A percentile compares a stretch with the other conserved stretches of the same genome.
Evolutionary conservation across 2,113 vertebrate genomes (phyloP).

Genomic region (Danionella cerebrum): DNA sequence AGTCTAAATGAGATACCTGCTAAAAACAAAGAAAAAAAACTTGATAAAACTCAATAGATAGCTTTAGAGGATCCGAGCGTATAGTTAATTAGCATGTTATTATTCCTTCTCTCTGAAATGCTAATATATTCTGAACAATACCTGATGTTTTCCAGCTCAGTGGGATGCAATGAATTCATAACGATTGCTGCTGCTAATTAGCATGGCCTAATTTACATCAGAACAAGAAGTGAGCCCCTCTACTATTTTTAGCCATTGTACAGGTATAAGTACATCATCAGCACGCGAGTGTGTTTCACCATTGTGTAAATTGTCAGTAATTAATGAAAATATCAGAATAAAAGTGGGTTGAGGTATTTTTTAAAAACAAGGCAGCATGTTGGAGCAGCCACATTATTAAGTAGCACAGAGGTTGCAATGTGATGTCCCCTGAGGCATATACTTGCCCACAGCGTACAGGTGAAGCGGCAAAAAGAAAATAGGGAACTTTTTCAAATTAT

Average conservation of each 20-base stretch:
- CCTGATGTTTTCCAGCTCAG: conserved; percentile 12
- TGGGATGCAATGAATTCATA: conserved; percentile 27
- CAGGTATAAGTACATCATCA: conserved; percentile 54
- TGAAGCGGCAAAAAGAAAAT: conserved; percentile 6
- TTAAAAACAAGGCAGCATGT: conserved; percentile 8
- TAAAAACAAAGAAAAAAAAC: background rate
- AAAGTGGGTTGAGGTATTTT: conserved; percentile 40
- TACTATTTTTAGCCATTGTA: conserved; percentile 43
- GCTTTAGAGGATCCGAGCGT: too few relatives aligned
- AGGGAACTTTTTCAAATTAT: conserved; percentile 31
- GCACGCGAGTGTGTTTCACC: conserved; percentile 34
- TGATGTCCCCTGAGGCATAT: conserved; percentile 15
- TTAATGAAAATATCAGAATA: conserved; percentile 41
- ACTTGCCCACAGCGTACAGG: conserved; percentile 21
- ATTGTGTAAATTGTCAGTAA: conserved; percentile 41
- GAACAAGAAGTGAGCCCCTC: conserved; percentile 10
- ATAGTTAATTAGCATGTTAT: background rate
- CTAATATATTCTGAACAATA: conserved; percentile 22
- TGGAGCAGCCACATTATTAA: conserved; percentile 20
- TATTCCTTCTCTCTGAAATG: conserved; percentile 23
- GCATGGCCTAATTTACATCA: conserved; percentile 37
- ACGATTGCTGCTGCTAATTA: conserved; percentile 42
- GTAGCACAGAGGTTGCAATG: conserved; percentile 18
- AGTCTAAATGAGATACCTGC: too few relatives aligned
- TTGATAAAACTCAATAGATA: background rate